Percentiles rank a stretch among this genome's conserved stretches.
phyloP scores from a whole-genome alignment of 30 jellyfish, hydroid and myxozoan genomes.

The Turritopsis rubra region DNA sequence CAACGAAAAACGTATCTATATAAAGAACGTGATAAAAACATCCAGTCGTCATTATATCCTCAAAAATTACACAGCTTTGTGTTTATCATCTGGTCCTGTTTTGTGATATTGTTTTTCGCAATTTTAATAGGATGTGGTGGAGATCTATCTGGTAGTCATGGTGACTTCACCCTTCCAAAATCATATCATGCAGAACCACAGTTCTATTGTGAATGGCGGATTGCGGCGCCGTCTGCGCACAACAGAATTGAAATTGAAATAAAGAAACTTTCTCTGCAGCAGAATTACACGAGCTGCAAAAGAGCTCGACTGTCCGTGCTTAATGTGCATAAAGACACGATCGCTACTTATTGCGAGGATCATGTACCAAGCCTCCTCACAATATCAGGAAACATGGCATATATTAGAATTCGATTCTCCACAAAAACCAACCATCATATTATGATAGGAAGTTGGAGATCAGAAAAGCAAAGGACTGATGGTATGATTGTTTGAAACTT shows the following conservation, averaged over 20 bases:
- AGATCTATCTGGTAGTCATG: not conserved
- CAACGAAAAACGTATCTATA: too few species aligned
- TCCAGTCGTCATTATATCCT: too few species aligned
- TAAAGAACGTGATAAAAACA: too few species aligned
- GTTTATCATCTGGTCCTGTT: not conserved
- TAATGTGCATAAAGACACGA: not conserved
- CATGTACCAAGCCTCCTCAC: not conserved
- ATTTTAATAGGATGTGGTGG: constrained; percentile 11
- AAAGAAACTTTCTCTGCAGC: not conserved
- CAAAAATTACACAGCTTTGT: too few species aligned
- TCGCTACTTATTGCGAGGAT: not conserved
- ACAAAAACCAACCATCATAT: not conserved
- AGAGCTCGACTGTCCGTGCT: not conserved
- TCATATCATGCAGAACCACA: not conserved
- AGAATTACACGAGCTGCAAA: constrained; percentile 7
- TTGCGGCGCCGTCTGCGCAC: not conserved
- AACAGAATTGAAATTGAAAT: constrained; percentile 8
- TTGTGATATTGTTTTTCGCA: not conserved
- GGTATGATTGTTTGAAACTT: not conserved
- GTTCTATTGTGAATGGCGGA: constrained; percentile 9
- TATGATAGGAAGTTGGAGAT: not conserved
- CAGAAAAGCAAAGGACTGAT: not conserved
- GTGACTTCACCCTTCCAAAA: constrained; percentile 1
- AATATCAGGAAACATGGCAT: constrained; percentile 1
- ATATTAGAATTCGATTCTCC: not conserved